Conservation (phyloP, 2,797 vertebrate species). For the Myotis planiceps region DNA sequence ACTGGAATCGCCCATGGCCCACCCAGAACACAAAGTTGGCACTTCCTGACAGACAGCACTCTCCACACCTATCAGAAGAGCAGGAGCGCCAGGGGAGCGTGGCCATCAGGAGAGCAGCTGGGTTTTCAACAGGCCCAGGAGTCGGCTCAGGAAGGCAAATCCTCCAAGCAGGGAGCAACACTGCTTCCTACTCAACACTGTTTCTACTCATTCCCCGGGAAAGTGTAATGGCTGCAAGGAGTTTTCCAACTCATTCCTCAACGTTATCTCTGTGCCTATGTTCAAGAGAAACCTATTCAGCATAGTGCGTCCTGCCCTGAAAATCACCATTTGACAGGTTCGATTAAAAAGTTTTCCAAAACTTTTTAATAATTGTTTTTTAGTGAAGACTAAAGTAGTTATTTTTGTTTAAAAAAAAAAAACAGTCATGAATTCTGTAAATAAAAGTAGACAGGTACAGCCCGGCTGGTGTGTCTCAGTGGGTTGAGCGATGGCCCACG, state of each 20-base stretch:
- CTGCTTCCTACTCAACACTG: not conserved
- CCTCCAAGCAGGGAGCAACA: not conserved
- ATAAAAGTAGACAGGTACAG: too few relatives aligned
- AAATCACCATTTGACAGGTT: not conserved
- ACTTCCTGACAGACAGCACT: not conserved
- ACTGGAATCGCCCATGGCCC: not conserved
- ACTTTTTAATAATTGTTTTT: slow-evolving; percentile 23
- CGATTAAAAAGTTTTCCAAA: not conserved
- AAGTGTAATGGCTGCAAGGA: not conserved
- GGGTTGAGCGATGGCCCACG: too few relatives aligned
- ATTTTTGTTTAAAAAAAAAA: slow-evolving; percentile 1
- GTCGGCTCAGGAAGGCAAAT: rapidly evolving
- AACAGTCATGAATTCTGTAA: not conserved
- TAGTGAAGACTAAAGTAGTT: not conserved
- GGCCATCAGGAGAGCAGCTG: not conserved
- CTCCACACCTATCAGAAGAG: not conserved
- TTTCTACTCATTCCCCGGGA: not conserved
- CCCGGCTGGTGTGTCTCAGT: not conserved
- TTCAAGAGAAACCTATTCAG: not conserved
- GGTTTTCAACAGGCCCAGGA: not conserved
- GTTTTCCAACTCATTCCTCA: not conserved
- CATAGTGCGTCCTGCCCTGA: not conserved
- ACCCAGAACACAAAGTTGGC: not conserved
- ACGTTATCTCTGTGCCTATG: not conserved
- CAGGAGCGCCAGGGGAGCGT: not conserved